Evolutionary conservation across 2,797 vertebrate genomes (phyloP).

Genomic region (Melanotaenia boesemani): DNA sequence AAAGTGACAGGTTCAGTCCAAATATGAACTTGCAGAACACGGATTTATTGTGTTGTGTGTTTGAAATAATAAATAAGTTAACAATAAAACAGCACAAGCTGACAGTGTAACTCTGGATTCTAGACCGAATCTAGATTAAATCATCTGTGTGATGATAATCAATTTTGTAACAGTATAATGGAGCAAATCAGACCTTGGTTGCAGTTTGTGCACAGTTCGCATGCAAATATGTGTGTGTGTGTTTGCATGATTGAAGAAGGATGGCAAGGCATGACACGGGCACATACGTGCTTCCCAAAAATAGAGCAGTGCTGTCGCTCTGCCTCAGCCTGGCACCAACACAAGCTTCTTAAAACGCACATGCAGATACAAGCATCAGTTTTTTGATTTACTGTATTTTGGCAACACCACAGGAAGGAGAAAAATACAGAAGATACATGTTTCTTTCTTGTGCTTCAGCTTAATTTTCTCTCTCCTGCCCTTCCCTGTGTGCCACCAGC

Average conservation of each 20-base stretch:
- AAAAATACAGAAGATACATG: constrained; percentile 1
- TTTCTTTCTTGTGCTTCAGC: background rate
- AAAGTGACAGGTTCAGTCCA: constrained; percentile 23
- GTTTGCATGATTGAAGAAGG: constrained; percentile 47
- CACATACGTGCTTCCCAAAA: constrained; percentile 51
- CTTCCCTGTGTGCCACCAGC: constrained; percentile 55
- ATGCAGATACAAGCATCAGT: constrained; percentile 9
- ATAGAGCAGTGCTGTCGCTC: constrained; percentile 58
- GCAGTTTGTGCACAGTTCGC: constrained; percentile 26
- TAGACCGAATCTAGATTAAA: background rate
- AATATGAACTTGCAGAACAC: background rate
- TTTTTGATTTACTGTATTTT: constrained; percentile 22
- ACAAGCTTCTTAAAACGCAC: constrained; percentile 42
- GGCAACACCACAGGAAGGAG: background rate
- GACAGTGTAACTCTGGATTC: background rate
- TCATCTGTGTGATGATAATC: constrained; percentile 28
- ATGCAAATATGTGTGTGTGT: constrained; percentile 10
- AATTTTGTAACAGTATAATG: constrained; percentile 36
- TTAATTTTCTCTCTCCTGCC: background rate
- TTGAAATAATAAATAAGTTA: background rate
- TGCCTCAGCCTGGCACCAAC: constrained; percentile 37
- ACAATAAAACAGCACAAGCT: background rate
- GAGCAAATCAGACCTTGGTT: background rate
- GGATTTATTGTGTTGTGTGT: background rate
- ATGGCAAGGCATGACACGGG: constrained; percentile 52